Evolutionary conservation across 2,888 invertebrate genomes (phyloP), one percentile per base, ranked within the genome.

Genomic region (Myopa testacea): DNA sequence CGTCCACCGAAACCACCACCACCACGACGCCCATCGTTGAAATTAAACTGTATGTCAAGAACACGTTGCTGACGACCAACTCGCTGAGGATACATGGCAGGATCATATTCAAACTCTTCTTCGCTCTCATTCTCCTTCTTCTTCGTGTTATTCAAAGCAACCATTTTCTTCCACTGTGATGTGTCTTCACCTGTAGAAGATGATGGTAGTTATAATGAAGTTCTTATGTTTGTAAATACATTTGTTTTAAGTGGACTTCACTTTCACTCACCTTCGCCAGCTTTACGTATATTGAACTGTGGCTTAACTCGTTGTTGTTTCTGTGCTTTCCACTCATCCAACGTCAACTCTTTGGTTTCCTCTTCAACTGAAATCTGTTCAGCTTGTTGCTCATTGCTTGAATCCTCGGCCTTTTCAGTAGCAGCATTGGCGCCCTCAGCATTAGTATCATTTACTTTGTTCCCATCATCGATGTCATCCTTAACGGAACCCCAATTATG

Each of bases 401-500:
- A 88, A 81, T 85, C 89, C 78, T 87, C 90, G 70, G 83, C 83
- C 81, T 87, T 87, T 76, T 83, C 83, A 71, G 50, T 74, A 38
- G 77, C 78, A 76, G 76, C 80, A 19, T 77, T 79, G 71, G 79
- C 75, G 58, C 79, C 81, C 16, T 81, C 82, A 34, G 71, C 38
- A 65, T 40, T 68, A 67, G 76, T 67, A 34, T 78, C 77, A 60
- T 85, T 81, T 79, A 84, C 86, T 78, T 85, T 86, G 80, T 86
- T 86, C 75, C 88, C 85, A 83, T 90, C 89, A 92, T 95, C 96
- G 84, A 97, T 93, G 84, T 96, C 95, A 89, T 98, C 97, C 90
- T 95, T 96, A 85, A 96, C 93, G 80, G 95, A 96, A 85, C 98
- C 98, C 98, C 98, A 98, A 91, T 98, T 98, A 90, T 97, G 96